Evolutionary conservation across 1,140 invertebrate genomes (phyloP).

Genomic region (Oppia nitens): DNA sequence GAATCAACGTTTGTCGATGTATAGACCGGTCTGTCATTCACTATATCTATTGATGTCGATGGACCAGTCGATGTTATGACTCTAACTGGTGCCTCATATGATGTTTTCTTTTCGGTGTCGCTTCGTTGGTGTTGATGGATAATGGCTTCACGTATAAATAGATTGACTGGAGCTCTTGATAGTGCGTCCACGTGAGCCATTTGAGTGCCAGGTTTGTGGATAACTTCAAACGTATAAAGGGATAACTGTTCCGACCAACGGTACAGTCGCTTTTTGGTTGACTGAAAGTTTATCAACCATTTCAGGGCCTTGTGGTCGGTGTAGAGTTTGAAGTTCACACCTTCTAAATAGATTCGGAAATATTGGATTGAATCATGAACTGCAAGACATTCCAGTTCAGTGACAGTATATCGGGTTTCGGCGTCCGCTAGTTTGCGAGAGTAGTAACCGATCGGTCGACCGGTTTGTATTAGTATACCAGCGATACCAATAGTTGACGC

Average conservation of each 20-base stretch:
- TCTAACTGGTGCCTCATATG: no score
- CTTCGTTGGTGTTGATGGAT: no score
- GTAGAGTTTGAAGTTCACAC: conserved; percentile 27
- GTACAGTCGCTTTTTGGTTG: background rate
- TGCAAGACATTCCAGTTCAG: no score
- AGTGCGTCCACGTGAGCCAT: conserved; percentile 11
- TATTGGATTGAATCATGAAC: conserved; percentile 32
- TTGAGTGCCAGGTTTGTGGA: conserved; percentile 7
- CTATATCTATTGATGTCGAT: no score
- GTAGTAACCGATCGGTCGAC: conserved; percentile 32
- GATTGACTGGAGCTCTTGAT: conserved; percentile 9
- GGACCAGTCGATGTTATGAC: no score
- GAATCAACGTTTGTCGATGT: no score
- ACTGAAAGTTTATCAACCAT: conserved; percentile 10
- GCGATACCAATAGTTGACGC: conserved; percentile 24
- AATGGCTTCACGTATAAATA: no score
- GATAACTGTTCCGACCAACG: conserved; percentile 1
- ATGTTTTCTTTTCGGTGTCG: no score
- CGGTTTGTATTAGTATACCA: conserved; percentile 32
- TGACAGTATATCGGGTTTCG: conserved; percentile 35
- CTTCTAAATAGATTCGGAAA: conserved; percentile 36
- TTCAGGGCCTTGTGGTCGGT: conserved; percentile 34
- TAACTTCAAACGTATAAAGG: conserved; percentile 9
- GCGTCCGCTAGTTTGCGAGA: conserved; percentile 27
- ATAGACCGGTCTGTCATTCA: no score